Base-by-base conservation (phyloP, 2,113 vertebrate genomes). In the Oreocharis arfaki region DNA sequence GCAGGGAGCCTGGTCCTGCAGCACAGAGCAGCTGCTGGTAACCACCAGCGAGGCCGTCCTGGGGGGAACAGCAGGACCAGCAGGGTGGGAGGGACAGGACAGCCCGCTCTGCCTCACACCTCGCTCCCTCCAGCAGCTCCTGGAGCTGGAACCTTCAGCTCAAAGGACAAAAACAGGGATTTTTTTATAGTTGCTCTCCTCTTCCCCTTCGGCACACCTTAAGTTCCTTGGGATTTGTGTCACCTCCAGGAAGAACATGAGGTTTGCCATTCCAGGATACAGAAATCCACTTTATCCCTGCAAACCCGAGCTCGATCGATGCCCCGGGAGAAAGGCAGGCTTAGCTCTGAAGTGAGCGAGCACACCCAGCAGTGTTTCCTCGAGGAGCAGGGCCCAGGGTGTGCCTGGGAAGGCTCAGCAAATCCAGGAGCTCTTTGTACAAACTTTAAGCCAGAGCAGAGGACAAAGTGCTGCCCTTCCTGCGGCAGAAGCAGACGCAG, bases 31-130 rank as follows among this genome's bases (percentile, higher is more conserved):
- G n/a, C n/a, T n/a, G n/a, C n/a, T n/a, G n/a, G n/a, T n/a, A n/a
- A n/a, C n/a, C n/a, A n/a, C n/a, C n/a, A n/a, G n/a, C n/a, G n/a
- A n/a, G n/a, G n/a, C n/a, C n/a, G n/a, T n/a, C n/a, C n/a, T 82
- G 90, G 65, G 15, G 75, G 57, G 55, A 92, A 39, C 63, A 90
- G 92, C 82, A 80, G 89, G 61, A 57, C 15, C 57, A 71, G 74
- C 59, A 13, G 1, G 27, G 19, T 3, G 16, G 3, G 52, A 93
- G 52, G 32, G 52, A 41, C 37, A 71, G 39, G 42, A 41, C 33
- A 68, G 30, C 60, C 60, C 61, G 60, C 30, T 55, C 37, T 44
- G 78, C 77, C 68, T 77, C 81, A 8, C 82, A 41, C 47, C 59
- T 71, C 27, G 9, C 74, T 77, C 75, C 7, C 47, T 65, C 50